Conservation (phyloP, 2,797 vertebrate genomes). For the Scyliorhinus canicula region DNA sequence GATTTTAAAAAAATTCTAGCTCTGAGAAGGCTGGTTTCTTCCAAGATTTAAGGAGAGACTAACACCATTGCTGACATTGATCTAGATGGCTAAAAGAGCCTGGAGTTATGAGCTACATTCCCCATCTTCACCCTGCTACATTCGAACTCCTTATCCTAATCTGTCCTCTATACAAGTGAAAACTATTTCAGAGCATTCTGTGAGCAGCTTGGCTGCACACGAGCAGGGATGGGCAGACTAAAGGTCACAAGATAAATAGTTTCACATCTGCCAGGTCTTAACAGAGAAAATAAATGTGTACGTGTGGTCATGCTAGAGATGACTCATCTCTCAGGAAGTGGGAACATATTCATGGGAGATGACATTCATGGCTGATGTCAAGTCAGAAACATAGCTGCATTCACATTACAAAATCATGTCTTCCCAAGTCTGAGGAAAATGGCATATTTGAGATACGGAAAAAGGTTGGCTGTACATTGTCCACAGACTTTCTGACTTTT, state of each 20-base stretch:
- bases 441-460: background rate
- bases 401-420: background rate
- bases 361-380: background rate
- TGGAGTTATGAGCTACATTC: background rate
- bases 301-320: background rate
- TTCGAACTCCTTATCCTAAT: too few relatives aligned
- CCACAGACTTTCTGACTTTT: background rate
- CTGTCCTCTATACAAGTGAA: too few relatives aligned
- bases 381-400: background rate
- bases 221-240: background rate
- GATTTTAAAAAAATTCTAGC: too few relatives aligned
- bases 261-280: background rate
- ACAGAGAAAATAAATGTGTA: background rate
- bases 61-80: background rate
- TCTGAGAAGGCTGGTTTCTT: background rate
- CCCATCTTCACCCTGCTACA: background rate
- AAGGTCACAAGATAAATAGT: background rate
- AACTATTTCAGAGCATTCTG: background rate
- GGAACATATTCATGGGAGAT: background rate
- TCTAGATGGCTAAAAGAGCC: background rate
- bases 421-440: background rate
- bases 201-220: background rate
- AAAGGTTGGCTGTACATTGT: background rate
- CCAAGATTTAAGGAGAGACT: background rate
- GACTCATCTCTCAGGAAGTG: background rate